phyloP scores from a whole-genome alignment of 2,113 vertebrate species.

The pig (Sus scrofa) region DNA sequence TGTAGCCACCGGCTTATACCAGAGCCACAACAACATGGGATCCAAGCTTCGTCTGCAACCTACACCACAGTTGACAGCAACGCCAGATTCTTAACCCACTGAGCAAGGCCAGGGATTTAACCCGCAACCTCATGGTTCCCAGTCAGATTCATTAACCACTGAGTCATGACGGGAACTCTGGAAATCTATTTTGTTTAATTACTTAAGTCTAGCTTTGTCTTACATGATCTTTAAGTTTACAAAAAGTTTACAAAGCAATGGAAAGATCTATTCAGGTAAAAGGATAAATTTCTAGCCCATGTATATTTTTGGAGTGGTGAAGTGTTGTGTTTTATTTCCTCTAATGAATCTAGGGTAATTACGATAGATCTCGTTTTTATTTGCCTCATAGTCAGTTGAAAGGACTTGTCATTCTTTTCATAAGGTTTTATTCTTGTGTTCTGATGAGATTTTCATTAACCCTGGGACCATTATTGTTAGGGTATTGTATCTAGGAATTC shows the following conservation, averaged over 20 bases:
- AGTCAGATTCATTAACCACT: too few relatives aligned
- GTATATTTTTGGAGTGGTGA: conserved; percentile 19
- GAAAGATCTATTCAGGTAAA: conserved; percentile 34
- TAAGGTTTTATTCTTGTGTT: conserved; percentile 39
- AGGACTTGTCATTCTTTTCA: conserved; percentile 34
- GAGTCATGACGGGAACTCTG: too few relatives aligned
- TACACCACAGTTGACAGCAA: too few relatives aligned
- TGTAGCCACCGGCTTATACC: too few relatives aligned
- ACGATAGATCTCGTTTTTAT: conserved; percentile 47
- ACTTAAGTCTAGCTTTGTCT: conserved; percentile 18
- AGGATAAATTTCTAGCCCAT: not conserved
- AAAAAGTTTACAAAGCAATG: conserved; percentile 16
- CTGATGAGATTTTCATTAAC: not conserved
- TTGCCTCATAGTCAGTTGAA: conserved; percentile 1
- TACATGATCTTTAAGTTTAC: conserved; percentile 14
- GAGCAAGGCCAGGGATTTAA: too few relatives aligned
- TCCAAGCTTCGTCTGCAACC: too few relatives aligned
- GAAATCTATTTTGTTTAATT: conserved; percentile 56
- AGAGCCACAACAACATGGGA: too few relatives aligned
- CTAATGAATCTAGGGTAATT: conserved; percentile 13
- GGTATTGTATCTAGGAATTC: not conserved
- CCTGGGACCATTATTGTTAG: not conserved
- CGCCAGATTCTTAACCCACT: too few relatives aligned
- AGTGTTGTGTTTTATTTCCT: conserved; percentile 24
- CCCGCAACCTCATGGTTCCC: too few relatives aligned